These are phyloP conservation scores for Pyrocoelia pectoralis DNA, from an alignment of 2,888 invertebrate genomes.

Conservation along the genomic window DNA sequence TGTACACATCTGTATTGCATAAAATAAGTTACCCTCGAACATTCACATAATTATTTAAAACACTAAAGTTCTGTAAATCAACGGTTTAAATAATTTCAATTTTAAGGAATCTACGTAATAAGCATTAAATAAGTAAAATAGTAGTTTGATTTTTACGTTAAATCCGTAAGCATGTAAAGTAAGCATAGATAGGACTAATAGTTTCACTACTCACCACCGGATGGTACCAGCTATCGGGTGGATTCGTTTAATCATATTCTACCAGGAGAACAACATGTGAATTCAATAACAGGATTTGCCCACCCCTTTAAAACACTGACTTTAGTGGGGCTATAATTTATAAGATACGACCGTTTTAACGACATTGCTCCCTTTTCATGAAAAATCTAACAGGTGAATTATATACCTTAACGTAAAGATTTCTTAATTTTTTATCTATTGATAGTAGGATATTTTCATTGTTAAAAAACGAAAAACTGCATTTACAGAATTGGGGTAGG, in stretches of 20 bases:
- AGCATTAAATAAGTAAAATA: neutral
- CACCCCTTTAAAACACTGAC: neutral
- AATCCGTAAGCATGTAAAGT: slow-evolving; percentile 19
- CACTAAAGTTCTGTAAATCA: no score
- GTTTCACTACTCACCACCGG: slow-evolving; percentile 50
- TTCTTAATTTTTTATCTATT: no score
- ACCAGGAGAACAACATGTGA: slow-evolving; percentile 26
- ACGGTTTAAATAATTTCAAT: no score
- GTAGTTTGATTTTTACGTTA: neutral
- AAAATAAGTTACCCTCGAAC: no score
- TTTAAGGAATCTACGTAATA: no score
- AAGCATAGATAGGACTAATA: slow-evolving; percentile 32
- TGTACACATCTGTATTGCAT: no score
- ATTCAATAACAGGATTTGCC: neutral
- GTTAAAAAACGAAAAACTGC: no score
- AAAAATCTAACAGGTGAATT: slow-evolving; percentile 7
- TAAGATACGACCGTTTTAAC: neutral
- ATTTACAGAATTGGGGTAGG: no score
- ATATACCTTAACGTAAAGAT: neutral
- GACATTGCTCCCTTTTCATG: neutral
- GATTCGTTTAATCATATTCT: slow-evolving; percentile 10
- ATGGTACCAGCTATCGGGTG: slow-evolving; percentile 51
- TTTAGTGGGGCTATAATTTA: neutral
- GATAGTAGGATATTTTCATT: no score
- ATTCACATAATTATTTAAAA: no score